Evolutionary conservation across 2,888 invertebrate genomes (phyloP).

Genomic region (Drepana falcataria): DNA sequence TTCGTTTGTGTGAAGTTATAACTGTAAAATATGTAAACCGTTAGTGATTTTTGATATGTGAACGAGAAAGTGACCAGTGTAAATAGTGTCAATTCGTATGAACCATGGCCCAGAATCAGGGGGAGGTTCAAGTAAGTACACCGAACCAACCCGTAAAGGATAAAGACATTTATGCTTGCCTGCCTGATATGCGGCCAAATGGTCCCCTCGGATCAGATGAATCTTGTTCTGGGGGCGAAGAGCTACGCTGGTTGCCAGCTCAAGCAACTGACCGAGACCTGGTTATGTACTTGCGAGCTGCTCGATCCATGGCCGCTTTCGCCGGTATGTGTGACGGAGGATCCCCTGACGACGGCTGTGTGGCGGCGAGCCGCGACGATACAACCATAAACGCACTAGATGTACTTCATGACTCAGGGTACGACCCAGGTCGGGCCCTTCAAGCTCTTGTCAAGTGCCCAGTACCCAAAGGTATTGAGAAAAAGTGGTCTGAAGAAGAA

Average conservation of each 20-base stretch:
- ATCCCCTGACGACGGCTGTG: conserved; percentile 97
- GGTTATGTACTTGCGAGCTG: conserved; percentile 97
- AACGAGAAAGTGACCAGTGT: conserved; percentile 55
- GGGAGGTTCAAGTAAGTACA: conserved; percentile 75
- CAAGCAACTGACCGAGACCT: conserved; percentile 96
- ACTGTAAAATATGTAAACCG: conserved; percentile 56
- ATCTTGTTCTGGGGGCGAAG: conserved; percentile 84
- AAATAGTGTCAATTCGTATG: conserved; percentile 49
- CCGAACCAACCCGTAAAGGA: conserved; percentile 74
- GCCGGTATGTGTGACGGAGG: conserved; percentile 99
- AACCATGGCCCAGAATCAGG: conserved; percentile 77
- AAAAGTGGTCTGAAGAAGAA: conserved; percentile 99
- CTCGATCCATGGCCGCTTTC: conserved; percentile 98
- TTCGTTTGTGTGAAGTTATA: conserved; percentile 33
- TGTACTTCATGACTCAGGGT: conserved; percentile 96
- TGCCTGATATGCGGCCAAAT: conserved; percentile 77
- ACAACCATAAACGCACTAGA: conserved; percentile 98
- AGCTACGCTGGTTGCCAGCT: conserved; percentile 95
- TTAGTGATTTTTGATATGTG: conserved; percentile 50
- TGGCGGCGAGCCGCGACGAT: conserved; percentile 97
- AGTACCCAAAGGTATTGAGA: conserved; percentile 97
- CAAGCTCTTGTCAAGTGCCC: conserved; percentile 98
- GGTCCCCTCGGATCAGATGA: conserved; percentile 70
- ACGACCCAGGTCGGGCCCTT: conserved; percentile 97
- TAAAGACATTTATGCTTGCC: conserved; percentile 74